phyloP scores from a whole-genome alignment of 2,113 vertebrate genomes.

The Collichthys lucidus region DNA sequence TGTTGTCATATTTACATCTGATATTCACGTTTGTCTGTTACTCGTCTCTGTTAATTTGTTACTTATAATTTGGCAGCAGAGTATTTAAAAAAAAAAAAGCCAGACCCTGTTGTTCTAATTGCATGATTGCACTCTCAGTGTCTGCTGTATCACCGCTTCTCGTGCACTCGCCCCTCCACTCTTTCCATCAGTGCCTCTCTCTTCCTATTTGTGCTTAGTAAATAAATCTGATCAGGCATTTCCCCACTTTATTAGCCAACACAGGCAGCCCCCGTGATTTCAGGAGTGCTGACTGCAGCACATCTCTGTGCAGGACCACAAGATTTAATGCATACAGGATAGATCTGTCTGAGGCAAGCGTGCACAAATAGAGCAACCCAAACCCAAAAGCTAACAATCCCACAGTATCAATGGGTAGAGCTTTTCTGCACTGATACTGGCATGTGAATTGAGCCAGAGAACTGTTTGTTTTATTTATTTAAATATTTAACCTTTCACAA shows the following conservation, averaged over 20 bases:
- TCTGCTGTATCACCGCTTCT: slow-evolving; percentile 10
- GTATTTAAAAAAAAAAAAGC: background rate
- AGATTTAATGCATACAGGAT: slow-evolving; percentile 70
- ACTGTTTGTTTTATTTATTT: background rate
- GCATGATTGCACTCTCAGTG: background rate
- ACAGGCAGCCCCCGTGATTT: slow-evolving; percentile 52
- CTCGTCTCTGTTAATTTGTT: background rate
- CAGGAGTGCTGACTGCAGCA: slow-evolving; percentile 76
- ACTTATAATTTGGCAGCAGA: background rate
- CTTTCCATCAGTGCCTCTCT: slow-evolving; percentile 37
- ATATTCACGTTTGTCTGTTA: background rate
- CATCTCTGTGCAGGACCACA: slow-evolving; percentile 50
- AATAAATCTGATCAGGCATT: slow-evolving; percentile 79
- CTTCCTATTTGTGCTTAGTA: slow-evolving; percentile 61
- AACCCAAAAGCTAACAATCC: slow-evolving; percentile 32
- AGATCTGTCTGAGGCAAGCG: slow-evolving; percentile 43
- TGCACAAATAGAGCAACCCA: slow-evolving; percentile 34
- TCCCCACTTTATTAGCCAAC: slow-evolving; percentile 73
- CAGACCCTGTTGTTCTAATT: background rate
- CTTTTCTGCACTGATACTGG: slow-evolving; percentile 17
- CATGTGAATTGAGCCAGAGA: background rate
- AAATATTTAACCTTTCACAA: slow-evolving; percentile 3
- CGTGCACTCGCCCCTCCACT: slow-evolving; percentile 21
- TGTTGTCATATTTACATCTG: background rate
- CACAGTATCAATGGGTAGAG: slow-evolving; percentile 14